A percentile compares a stretch with the other conserved stretches of the same genome.
These are phyloP conservation scores for Halcyon chelicuti DNA, from an alignment of 2,797 vertebrate species.

Conservation along the genomic window DNA sequence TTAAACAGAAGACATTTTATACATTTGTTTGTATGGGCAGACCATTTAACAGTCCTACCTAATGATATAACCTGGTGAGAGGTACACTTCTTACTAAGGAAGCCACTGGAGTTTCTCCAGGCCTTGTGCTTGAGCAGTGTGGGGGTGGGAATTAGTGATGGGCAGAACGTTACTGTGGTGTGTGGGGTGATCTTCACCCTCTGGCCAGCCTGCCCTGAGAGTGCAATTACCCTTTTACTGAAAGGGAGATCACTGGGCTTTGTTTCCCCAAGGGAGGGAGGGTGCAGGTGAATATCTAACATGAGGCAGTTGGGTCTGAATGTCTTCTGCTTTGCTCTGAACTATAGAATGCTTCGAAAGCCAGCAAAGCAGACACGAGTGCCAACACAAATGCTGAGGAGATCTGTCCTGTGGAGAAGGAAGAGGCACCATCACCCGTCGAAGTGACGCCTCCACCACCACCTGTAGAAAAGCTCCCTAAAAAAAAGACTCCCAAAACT, in stretches of 20 bases:
- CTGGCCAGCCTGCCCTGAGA: background rate
- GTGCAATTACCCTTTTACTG: background rate
- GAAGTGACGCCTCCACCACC: conserved; percentile 67
- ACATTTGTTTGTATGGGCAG: background rate
- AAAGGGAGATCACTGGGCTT: background rate
- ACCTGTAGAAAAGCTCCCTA: conserved; percentile 77
- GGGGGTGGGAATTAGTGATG: background rate
- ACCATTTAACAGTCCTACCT: background rate
- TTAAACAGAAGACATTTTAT: background rate
- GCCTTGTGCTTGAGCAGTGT: background rate
- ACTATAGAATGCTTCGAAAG: conserved; percentile 88
- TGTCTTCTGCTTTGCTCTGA: background rate
- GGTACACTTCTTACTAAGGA: background rate
- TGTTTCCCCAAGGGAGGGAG: background rate
- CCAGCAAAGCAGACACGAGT: conserved; percentile 87
- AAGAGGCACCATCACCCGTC: conserved; percentile 85
- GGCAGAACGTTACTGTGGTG: rapidly evolving
- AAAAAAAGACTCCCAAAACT: conserved; percentile 84
- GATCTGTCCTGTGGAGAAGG: conserved; percentile 82
- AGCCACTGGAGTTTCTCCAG: background rate
- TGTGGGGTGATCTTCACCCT: background rate
- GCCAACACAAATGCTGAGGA: conserved; percentile 84
- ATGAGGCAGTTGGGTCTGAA: background rate
- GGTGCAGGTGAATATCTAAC: background rate
- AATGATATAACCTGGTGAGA: background rate